Conservation (phyloP, 1,140 invertebrate genomes). For the Lepidurus arcticus region DNA sequence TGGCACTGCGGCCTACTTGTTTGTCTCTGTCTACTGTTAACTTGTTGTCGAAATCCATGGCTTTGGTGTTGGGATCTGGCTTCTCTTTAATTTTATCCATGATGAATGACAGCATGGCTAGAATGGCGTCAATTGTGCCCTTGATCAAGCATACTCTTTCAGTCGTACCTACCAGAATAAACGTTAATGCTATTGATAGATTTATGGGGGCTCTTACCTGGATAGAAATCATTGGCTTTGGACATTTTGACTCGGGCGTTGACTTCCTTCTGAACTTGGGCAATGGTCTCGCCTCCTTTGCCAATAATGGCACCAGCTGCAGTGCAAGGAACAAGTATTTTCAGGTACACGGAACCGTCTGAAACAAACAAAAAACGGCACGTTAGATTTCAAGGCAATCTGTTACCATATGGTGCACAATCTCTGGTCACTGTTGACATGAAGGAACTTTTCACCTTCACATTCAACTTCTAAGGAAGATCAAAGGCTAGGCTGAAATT, state of each 20-base stretch:
- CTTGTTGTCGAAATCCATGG: slow-evolving; percentile 52
- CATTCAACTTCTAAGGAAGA: neutral
- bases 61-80: slow-evolving; percentile 79
- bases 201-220: slow-evolving; percentile 57
- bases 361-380: slow-evolving; percentile 39
- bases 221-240: slow-evolving; percentile 95
- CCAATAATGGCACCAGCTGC: slow-evolving; percentile 96
- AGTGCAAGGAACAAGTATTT: slow-evolving; percentile 90
- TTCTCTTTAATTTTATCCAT: slow-evolving; percentile 98
- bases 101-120: slow-evolving; percentile 90
- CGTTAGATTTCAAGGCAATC: slow-evolving; percentile 19
- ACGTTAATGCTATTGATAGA: slow-evolving; percentile 23
- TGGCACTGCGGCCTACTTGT: slow-evolving; percentile 90
- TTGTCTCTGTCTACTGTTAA: slow-evolving; percentile 53
- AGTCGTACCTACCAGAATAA: slow-evolving; percentile 71
- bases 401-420: slow-evolving; percentile 13
- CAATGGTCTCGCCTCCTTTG: slow-evolving; percentile 95
- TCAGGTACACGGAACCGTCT: slow-evolving; percentile 79
- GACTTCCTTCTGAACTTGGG: slow-evolving; percentile 91
- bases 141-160: slow-evolving; percentile 96
- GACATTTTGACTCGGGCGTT: slow-evolving; percentile 96
- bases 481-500: neutral
- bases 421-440: neutral
- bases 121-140: slow-evolving; percentile 85
- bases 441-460: neutral